phyloP scores from a whole-genome alignment of 2,888 invertebrate genomes.

The Apotomis turbidana region DNA sequence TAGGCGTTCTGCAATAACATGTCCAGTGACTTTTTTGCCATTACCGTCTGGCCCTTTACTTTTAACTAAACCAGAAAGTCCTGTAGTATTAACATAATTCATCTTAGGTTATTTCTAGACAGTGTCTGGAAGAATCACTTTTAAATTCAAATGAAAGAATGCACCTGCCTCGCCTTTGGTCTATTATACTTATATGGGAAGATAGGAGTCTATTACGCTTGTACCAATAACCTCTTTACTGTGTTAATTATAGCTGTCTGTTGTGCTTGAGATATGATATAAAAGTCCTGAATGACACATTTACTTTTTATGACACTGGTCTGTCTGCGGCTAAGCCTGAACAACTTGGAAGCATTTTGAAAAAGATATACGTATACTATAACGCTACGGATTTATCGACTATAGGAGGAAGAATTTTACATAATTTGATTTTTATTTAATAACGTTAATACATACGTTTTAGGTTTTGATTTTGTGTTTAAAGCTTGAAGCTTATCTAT shows the following conservation, averaged over 20 bases:
- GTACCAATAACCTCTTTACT: constrained; percentile 15
- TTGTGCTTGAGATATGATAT: constrained; percentile 7
- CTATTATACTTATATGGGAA: constrained; percentile 4
- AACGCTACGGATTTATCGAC: too few species aligned
- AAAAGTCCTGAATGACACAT: constrained; percentile 1
- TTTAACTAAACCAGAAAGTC: constrained; percentile 30
- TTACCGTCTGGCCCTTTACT: constrained; percentile 15
- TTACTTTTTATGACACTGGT: constrained; percentile 13
- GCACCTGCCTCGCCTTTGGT: constrained; percentile 28
- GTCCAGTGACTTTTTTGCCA: constrained; percentile 15
- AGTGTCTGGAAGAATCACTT: constrained; percentile 21
- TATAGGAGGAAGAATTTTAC: too few species aligned
- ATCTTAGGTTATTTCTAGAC: constrained; percentile 20
- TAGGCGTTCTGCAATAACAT: constrained; percentile 19
- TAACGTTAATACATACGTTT: too few species aligned
- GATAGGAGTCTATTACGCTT: constrained; percentile 4
- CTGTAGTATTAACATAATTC: constrained; percentile 27
- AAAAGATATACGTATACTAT: not conserved
- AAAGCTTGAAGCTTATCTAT: too few species aligned
- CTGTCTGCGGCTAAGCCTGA: not conserved
- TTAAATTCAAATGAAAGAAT: constrained; percentile 31
- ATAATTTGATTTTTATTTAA: too few species aligned
- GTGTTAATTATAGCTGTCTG: constrained; percentile 19
- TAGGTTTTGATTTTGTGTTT: too few species aligned
- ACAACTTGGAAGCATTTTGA: not conserved